Conservation (phyloP, 2,888 invertebrate genomes). For the Prenolepis imparis region DNA sequence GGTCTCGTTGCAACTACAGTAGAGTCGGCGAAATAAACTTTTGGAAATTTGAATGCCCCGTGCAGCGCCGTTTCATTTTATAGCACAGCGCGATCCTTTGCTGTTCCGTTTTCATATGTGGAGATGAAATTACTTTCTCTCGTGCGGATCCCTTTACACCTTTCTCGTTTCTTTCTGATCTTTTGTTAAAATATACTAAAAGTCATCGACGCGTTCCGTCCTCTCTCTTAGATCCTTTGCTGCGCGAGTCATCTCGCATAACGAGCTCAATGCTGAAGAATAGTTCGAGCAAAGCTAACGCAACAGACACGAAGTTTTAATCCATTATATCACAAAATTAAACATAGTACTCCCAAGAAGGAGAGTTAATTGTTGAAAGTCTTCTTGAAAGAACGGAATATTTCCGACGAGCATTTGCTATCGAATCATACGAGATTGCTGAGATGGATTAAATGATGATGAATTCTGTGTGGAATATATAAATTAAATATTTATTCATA, state of each 20-base stretch:
- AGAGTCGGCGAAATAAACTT: conserved; percentile 53
- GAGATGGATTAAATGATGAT: not conserved
- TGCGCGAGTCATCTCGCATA: conserved; percentile 12
- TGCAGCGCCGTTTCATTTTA: conserved; percentile 51
- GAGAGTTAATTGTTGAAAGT: not conserved
- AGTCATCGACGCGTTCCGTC: conserved; percentile 13
- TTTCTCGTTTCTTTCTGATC: not conserved
- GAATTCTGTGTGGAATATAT: not conserved
- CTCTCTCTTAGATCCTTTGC: conserved; percentile 9
- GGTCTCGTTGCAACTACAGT: conserved; percentile 15
- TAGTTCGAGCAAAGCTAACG: not conserved
- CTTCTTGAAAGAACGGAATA: not conserved
- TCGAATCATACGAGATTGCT: not conserved
- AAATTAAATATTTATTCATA: conserved; percentile 1
- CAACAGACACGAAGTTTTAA: conserved; percentile 4
- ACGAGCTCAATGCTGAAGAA: conserved; percentile 4
- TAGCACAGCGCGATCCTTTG: not conserved
- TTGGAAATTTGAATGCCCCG: conserved; percentile 56
- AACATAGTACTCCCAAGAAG: conserved; percentile 2
- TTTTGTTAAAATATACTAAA: conserved; percentile 49
- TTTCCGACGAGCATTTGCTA: not conserved
- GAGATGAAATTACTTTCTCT: conserved; percentile 55
- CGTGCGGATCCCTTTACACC: conserved; percentile 12
- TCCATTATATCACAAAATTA: conserved; percentile 40
- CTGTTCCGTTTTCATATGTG: conserved; percentile 23